These are phyloP conservation scores for Coptotermes formosanus DNA, from an alignment of 1,140 invertebrate species.

Conservation along the genomic window DNA sequence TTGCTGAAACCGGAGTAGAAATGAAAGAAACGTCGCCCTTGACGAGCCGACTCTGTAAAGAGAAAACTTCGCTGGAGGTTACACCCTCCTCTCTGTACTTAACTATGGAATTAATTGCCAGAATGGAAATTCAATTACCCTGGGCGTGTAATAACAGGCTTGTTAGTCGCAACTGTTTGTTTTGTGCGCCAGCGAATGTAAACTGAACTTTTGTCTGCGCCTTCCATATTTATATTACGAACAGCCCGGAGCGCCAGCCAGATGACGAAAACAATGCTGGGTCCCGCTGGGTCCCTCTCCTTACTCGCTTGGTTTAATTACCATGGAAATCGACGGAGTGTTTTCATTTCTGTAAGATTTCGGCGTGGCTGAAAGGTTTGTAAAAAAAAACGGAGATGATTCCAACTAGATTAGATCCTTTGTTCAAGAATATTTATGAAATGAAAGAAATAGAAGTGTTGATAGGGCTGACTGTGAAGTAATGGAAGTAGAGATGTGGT, in stretches of 20 bases:
- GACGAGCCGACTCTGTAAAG: constrained; percentile 1
- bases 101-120: constrained; percentile 3
- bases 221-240: background rate
- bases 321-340: background rate
- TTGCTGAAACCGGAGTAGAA: no score
- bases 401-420: background rate
- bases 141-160: constrained; percentile 3
- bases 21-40: background rate
- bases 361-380: background rate
- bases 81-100: background rate
- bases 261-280: constrained; percentile 4
- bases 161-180: constrained; percentile 1
- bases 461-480: background rate
- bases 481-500: background rate
- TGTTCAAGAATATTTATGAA: background rate
- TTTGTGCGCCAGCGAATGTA: background rate
- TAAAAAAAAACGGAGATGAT: background rate
- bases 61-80: background rate
- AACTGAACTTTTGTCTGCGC: background rate
- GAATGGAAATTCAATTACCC: background rate
- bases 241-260: background rate
- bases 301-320: constrained; percentile 3
- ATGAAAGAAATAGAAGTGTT: background rate
- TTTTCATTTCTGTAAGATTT: background rate
- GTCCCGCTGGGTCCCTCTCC: background rate